A percentile compares a stretch with the other conserved stretches of the same genome.
Evolutionary conservation across 2,888 invertebrate genomes (phyloP).

Genomic region (Lymantria monacha): DNA sequence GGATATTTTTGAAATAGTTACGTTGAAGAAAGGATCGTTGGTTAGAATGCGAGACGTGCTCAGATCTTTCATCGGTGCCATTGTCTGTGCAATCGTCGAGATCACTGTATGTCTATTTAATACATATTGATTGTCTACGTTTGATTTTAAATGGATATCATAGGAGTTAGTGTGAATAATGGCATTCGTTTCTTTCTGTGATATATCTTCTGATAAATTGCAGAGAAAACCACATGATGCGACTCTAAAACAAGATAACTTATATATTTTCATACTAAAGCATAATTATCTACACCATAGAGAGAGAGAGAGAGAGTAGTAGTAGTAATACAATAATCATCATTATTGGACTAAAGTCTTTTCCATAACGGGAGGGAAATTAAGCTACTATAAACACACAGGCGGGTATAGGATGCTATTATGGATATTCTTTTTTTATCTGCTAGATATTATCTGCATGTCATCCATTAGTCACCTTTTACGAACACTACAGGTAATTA

Average conservation of each 20-base stretch:
- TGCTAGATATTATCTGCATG: too few relatives aligned
- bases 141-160: conserved; percentile 75
- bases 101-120: conserved; percentile 70
- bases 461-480: too few relatives aligned
- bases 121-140: conserved; percentile 54
- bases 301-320: too few relatives aligned
- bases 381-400: too few relatives aligned
- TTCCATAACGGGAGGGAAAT: too few relatives aligned
- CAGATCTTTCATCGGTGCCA: conserved; percentile 68
- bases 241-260: conserved; percentile 48
- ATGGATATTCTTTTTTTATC: too few relatives aligned
- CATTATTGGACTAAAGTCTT: too few relatives aligned
- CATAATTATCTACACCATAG: too few relatives aligned
- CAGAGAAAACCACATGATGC: conserved; percentile 84
- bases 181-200: conserved; percentile 64
- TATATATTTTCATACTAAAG: neutral
- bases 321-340: too few relatives aligned
- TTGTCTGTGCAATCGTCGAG: conserved; percentile 45
- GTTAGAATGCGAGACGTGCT: conserved; percentile 78
- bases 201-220: conserved; percentile 61
- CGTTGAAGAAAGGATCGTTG: conserved; percentile 82
- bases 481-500: too few relatives aligned
- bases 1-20: conserved; percentile 81
- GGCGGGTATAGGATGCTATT: too few relatives aligned
- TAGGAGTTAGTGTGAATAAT: conserved; percentile 79